These are phyloP conservation scores for Eidolon dupreanum DNA, from an alignment of 2,797 vertebrate species.

Conservation along the genomic window DNA sequence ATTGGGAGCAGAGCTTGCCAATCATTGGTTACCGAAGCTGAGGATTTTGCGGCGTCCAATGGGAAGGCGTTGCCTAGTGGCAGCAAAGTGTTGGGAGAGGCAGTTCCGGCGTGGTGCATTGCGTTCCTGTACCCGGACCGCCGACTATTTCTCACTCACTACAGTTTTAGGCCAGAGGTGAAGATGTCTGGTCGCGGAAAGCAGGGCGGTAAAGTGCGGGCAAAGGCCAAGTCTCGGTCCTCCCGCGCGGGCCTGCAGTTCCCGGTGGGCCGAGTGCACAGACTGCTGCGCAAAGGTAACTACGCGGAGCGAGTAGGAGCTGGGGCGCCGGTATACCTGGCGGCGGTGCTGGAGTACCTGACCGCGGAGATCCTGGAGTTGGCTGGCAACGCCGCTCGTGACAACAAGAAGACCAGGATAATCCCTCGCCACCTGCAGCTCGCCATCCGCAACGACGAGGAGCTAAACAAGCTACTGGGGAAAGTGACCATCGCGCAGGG, in stretches of 20 bases:
- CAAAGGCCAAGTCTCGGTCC: conserved; percentile 73
- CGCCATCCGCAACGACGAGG: conserved; percentile 92
- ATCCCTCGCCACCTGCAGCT: conserved; percentile 91
- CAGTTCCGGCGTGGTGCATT: background rate
- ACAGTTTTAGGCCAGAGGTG: background rate
- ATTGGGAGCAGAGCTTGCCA: background rate
- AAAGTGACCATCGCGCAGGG: conserved; percentile 90
- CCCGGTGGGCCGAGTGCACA: conserved; percentile 76
- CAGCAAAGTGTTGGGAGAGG: background rate
- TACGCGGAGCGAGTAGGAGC: conserved; percentile 80
- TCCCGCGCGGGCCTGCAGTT: conserved; percentile 79
- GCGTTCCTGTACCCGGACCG: accelerated
- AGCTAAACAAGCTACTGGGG: conserved; percentile 92
- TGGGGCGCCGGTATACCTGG: conserved; percentile 75
- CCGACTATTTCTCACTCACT: too few species aligned
- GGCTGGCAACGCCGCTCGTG: conserved; percentile 78
- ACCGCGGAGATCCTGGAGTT: conserved; percentile 80
- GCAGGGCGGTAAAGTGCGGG: conserved; percentile 80
- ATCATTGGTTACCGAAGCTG: background rate
- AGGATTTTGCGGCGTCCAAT: background rate
- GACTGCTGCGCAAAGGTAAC: conserved; percentile 86
- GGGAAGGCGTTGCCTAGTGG: background rate
- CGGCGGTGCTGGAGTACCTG: conserved; percentile 80
- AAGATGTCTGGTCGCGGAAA: conserved; percentile 83
- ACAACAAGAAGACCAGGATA: conserved; percentile 92